Base-by-base conservation (phyloP, 2,797 vertebrate genomes). In the Rhodeus uyekii region DNA sequence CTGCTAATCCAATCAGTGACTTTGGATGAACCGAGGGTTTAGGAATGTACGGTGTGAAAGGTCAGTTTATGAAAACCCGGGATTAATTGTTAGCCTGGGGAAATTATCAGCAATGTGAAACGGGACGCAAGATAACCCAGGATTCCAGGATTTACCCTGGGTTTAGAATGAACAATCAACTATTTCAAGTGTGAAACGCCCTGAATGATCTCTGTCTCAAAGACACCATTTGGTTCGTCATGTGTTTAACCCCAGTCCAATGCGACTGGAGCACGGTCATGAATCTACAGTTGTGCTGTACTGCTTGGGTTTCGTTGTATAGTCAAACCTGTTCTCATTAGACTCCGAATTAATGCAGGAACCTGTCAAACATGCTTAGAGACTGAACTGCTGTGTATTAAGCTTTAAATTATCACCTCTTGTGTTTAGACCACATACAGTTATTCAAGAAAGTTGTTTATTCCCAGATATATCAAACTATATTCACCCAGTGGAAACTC, bases 301-400 rank as follows among this genome's bases (percentile, higher is more conserved):
- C n/a, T n/a, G 22, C 42, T 42, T 64, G 83, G 60, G 74, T 72
- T 78, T 84, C 83, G 13, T 87, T 81, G 80, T 29, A 10, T 53
- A 67, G 48, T 75, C 64, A 81, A 84, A 78, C 32, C 22, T 32
- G 42, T 6, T 61, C 68, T 32, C 18, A 71, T 22, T 48, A 22
- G 42, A 32, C 27, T 32, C 24, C 9, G 42, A 69, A 46, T 69
- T 29, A 29, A 46, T 32, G 42, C 42, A 32, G 32, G 27, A 48
- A 48, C 24, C 16, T 32, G 42, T 48, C 42, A 71, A 71, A 48
- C 42, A 48, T 32, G 27, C 68, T 71, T 48, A 1, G 8, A 48
- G 44, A 32, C 9, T 9, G 32, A 71, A 71, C 68, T 48, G 42
- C 44, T 48, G 27, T 34, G 34, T 48, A 22, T 71, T 32, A 53